A percentile compares a stretch with the other conserved stretches of the same genome.
These are phyloP conservation scores for Rhamnusium bicolor DNA, from an alignment of 2,888 invertebrate genomes.

Conservation along the genomic window DNA sequence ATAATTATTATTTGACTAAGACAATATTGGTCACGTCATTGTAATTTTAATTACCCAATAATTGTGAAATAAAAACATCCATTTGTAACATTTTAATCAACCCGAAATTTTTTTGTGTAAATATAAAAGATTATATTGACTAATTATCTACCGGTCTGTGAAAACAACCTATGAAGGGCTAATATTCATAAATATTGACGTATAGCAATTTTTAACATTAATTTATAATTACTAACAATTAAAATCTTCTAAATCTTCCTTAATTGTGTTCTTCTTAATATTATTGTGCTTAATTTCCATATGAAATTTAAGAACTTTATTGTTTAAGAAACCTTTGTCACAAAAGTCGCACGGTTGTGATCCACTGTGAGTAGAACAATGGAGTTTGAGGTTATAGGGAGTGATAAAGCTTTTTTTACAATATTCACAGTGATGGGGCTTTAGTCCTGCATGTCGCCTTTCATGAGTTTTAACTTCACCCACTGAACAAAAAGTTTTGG, in stretches of 20 bases:
- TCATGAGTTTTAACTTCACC: slow-evolving; percentile 50
- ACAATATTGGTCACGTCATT: no score
- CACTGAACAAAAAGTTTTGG: slow-evolving; percentile 47
- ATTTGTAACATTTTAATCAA: no score
- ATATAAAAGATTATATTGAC: no score
- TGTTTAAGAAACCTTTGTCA: slow-evolving; percentile 40
- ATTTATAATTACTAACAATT: no score
- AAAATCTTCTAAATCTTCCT: not conserved
- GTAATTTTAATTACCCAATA: no score
- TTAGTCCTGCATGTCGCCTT: slow-evolving; percentile 48
- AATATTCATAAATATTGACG: no score
- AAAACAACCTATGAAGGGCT: no score
- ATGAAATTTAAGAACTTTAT: slow-evolving; percentile 43
- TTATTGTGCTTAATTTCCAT: slow-evolving; percentile 37
- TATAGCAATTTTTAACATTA: no score
- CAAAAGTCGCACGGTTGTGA: slow-evolving; percentile 41
- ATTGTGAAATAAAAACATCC: no score
- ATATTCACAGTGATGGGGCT: slow-evolving; percentile 46
- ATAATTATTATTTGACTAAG: no score
- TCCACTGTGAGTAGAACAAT: slow-evolving; percentile 50
- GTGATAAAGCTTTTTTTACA: slow-evolving; percentile 47
- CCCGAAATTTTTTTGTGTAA: no score
- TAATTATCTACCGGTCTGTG: no score
- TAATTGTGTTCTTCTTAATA: not conserved
- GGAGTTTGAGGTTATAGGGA: slow-evolving; percentile 45